Base-by-base conservation (phyloP, 1,140 invertebrate genomes). In the Scaptomyza graminum region DNA sequence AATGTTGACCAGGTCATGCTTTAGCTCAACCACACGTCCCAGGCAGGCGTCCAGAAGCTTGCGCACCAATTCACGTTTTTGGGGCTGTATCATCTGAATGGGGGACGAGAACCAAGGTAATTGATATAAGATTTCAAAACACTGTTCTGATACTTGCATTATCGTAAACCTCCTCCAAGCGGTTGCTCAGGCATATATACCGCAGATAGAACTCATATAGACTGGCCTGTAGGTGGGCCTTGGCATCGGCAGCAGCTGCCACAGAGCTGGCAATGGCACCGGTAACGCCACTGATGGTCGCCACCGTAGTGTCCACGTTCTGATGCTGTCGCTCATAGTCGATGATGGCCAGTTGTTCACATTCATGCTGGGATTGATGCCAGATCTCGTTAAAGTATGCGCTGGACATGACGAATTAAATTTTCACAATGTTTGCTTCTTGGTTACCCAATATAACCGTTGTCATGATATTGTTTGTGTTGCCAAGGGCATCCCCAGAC, bases 1-100 rank as follows among this genome's bases (percentile, higher is more conserved):
- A 3, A 98, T 93, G 70, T 97, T 95, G 0, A 98, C 96, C 52
- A 98, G 93, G 82, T 98, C 97, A 81, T 97, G 94, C 92, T 96
- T 96, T 3, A 96, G 90, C 89, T 97, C 96, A 13, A 96, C 91
- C 65, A 96, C 92, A 59, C 97, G 93, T 3, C 96, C 97, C 46
- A 98, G 93, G 25, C 94, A 94, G 0, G 95, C 94, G 90, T 98
- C 97, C 0, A 99, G 90, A 1, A 98, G 90, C 70, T 95, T 95
- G 49, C 95, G 94, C 0, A 99, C 93, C 3, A 98, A 92, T 28
- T 95, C 83, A 44, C 97, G 92, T 90, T 99, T 99, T 91, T 99
- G 98, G 0, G 98, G 97, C 88, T 99, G 98, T 25, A 98, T 93
- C 60, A 98, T 94, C 79, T 88, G 15, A n/a, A 9, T 34, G 11